These are phyloP conservation scores for Origma solitaria DNA, from an alignment of 2,113 vertebrate genomes.

Conservation along the genomic window DNA sequence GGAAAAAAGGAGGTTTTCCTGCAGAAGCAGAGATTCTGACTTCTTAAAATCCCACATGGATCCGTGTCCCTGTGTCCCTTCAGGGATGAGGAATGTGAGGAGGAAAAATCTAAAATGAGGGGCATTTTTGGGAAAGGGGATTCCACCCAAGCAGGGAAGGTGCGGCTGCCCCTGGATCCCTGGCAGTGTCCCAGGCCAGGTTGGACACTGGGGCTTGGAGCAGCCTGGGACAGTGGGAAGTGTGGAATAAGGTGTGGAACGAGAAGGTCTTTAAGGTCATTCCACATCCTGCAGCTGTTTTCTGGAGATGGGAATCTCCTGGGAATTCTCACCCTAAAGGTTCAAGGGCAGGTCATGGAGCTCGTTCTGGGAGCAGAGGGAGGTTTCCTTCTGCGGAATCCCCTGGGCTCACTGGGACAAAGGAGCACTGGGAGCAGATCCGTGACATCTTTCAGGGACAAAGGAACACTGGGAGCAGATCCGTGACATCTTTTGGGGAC, in stretches of 20 bases:
- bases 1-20: neutral
- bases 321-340: neutral
- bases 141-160: rapidly evolving
- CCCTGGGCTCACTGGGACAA: neutral
- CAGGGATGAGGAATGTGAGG: neutral
- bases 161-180: neutral
- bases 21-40: too few species aligned
- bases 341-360: neutral
- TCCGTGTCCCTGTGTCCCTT: neutral
- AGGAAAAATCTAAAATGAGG: neutral
- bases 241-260: neutral
- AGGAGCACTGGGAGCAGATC: neutral
- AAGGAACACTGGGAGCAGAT: neutral
- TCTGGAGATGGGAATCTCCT: neutral
- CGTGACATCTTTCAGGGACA: neutral
- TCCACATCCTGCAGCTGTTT: rapidly evolving
- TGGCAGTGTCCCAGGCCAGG: neutral
- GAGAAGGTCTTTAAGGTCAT: too few species aligned
- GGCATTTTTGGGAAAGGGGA: neutral
- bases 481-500: neutral
- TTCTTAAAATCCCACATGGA: rapidly evolving
- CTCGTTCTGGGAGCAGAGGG: neutral
- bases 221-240: too few species aligned
- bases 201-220: neutral
- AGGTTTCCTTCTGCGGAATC: neutral